Evolutionary conservation across 64 coral and sea anemone genomes (phyloP).

Genomic region (Actinia equina): DNA sequence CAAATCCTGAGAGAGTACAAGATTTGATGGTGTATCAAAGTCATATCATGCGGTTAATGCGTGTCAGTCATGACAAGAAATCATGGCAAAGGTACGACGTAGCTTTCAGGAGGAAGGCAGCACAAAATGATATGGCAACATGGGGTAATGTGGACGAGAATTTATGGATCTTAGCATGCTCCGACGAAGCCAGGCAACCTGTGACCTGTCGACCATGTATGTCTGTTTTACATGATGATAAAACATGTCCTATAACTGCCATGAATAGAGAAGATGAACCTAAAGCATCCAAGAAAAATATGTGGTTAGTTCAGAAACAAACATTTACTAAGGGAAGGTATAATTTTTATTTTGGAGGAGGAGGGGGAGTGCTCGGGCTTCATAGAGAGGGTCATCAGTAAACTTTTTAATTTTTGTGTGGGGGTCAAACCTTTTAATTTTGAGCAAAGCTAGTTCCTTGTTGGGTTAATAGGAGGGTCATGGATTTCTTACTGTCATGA

Average conservation of each 20-base stretch:
- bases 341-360: no score
- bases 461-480: no score
- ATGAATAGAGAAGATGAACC: slow-evolving; percentile 41
- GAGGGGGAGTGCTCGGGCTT: no score
- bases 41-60: slow-evolving; percentile 78
- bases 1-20: slow-evolving; percentile 49
- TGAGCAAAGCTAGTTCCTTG: no score
- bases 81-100: slow-evolving; percentile 98
- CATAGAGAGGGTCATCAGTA: no score
- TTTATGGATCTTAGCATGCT: slow-evolving; percentile 86
- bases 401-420: no score
- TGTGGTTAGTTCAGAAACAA: slow-evolving; percentile 2
- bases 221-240: slow-evolving; percentile 68
- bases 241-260: slow-evolving; percentile 60
- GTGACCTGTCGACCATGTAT: slow-evolving; percentile 83
- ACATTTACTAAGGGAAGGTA: neutral
- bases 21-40: slow-evolving; percentile 87
- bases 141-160: slow-evolving; percentile 93
- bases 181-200: slow-evolving; percentile 72
- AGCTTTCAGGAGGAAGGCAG: slow-evolving; percentile 87
- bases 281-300: slow-evolving; percentile 10
- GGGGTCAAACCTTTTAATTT: no score
- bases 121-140: slow-evolving; percentile 41
- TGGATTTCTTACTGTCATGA: no score
- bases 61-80: slow-evolving; percentile 85